phyloP scores from a whole-genome alignment of 1,140 invertebrate species.

The Drosophila arizonae region DNA sequence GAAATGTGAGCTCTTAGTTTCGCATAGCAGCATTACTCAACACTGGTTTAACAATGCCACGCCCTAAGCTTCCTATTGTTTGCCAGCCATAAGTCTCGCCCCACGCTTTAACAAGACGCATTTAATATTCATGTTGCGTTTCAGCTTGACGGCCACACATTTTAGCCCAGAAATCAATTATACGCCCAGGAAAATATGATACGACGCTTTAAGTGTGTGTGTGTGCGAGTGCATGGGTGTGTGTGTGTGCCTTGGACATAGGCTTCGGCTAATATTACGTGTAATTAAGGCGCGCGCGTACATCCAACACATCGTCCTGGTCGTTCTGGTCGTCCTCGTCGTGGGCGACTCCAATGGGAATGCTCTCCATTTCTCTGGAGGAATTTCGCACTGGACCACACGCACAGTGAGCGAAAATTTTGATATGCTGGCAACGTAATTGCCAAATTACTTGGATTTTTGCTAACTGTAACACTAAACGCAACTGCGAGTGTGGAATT shows the following conservation, averaged over 20 bases:
- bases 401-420: constrained; percentile 39
- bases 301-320: neutral
- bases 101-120: constrained; percentile 2
- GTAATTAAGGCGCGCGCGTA: constrained; percentile 62
- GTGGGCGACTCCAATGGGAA: constrained; percentile 21
- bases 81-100: constrained; percentile 12
- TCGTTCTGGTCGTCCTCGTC: neutral
- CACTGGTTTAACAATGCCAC: constrained; percentile 21
- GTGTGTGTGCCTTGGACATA: constrained; percentile 3
- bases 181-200: constrained; percentile 71
- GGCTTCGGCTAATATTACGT: constrained; percentile 63
- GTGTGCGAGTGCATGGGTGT: neutral
- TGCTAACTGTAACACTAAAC: constrained; percentile 66
- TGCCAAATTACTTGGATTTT: constrained; percentile 70
- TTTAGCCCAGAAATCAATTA: constrained; percentile 77
- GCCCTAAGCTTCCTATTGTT: constrained; percentile 16
- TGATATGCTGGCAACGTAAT: constrained; percentile 74
- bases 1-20: constrained; percentile 10
- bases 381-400: constrained; percentile 6
- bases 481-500: constrained; percentile 70
- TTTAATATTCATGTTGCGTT: constrained; percentile 74
- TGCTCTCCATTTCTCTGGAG: constrained; percentile 29
- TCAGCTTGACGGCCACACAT: constrained; percentile 44
- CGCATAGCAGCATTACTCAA: constrained; percentile 1
- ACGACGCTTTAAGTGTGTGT: constrained; percentile 1